Evolutionary conservation across 1,140 invertebrate species (phyloP), one percentile per base, ranked within the genome.

Genomic region (Cyclina sinensis): DNA sequence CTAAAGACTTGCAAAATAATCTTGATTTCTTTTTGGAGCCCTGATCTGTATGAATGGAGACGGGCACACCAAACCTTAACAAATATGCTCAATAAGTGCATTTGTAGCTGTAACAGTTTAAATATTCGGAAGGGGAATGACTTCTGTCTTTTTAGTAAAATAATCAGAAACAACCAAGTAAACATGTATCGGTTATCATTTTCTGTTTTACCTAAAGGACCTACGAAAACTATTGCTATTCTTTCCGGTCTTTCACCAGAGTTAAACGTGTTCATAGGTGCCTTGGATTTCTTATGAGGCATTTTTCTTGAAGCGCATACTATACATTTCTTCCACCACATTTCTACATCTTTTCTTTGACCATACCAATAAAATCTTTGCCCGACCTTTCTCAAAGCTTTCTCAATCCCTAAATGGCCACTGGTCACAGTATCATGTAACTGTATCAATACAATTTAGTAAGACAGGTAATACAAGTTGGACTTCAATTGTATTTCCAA

Each of bases 311-410:
- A 62, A 62, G 57, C 57, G 27, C 57, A 62, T 62, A 62, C 57
- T 62, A 27, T 7, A 62, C 24, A 62, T 62, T 62, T 62, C 24
- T 62, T 62, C 24, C 57, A 62, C 24, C 57, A 62, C 14, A 27
- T 62, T 62, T 62, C n/a, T 62, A 62, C 57, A 62, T 62, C 57
- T 27, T 62, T 62, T 62, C 57, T 62, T 27, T 27, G 57, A 27
- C 24, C 4, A 62, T 62, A 62, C 57, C 57, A 62, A 27, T 4
- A 27, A 62, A 62, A 27, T 62, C 24, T 62, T 27, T 62, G 57
- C 27, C 57, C 27, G 3, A 62, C 21, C 24, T 14, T 24, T 62
- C 7, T 27, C 24, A 62, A 62, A 62, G 57, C 27, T 62, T 62
- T 62, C 57, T 62, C 27, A 27, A 62, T 27, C n/a, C 57, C 57